A percentile compares a stretch with the other conserved stretches of the same genome.
phyloP scores from a whole-genome alignment of 2,113 vertebrate genomes.

The Forbesichthys agassizii region DNA sequence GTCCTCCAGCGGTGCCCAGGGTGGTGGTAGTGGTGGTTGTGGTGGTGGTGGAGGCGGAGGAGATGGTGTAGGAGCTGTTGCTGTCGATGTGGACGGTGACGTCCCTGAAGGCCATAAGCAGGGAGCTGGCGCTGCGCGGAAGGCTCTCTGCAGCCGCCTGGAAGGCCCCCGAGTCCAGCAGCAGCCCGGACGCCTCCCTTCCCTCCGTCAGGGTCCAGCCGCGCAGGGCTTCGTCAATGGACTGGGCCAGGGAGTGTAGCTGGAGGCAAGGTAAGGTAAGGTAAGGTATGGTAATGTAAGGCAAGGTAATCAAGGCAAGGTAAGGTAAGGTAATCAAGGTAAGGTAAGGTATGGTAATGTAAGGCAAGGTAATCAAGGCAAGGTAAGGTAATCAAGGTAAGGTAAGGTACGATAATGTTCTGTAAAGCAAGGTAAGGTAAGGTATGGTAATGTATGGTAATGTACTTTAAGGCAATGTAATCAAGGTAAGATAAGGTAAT shows the following conservation, averaged over 20 bases:
- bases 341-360: too few species aligned
- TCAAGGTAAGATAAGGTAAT: too few species aligned
- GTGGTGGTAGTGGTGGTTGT: slow-evolving; percentile 82
- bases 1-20: slow-evolving; percentile 84
- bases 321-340: not conserved
- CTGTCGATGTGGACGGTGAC: slow-evolving; percentile 97
- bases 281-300: not conserved
- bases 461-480: too few species aligned
- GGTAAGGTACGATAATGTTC: not conserved
- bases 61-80: slow-evolving; percentile 92
- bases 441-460: too few species aligned
- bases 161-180: slow-evolving; percentile 70
- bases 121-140: slow-evolving; percentile 88
- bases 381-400: not conserved
- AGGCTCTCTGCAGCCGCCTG: slow-evolving; percentile 80
- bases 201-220: slow-evolving; percentile 90
- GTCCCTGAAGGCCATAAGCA: slow-evolving; percentile 98
- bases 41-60: slow-evolving; percentile 84
- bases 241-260: slow-evolving; percentile 95
- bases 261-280: slow-evolving; percentile 53
- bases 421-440: too few species aligned
- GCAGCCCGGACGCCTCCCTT: slow-evolving; percentile 71
- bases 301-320: not conserved
- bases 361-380: too few species aligned
- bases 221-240: slow-evolving; percentile 95